Evolutionary conservation across 2,888 invertebrate genomes (phyloP), one percentile per base, ranked within the genome.

Genomic region (Napeogenes inachia): DNA sequence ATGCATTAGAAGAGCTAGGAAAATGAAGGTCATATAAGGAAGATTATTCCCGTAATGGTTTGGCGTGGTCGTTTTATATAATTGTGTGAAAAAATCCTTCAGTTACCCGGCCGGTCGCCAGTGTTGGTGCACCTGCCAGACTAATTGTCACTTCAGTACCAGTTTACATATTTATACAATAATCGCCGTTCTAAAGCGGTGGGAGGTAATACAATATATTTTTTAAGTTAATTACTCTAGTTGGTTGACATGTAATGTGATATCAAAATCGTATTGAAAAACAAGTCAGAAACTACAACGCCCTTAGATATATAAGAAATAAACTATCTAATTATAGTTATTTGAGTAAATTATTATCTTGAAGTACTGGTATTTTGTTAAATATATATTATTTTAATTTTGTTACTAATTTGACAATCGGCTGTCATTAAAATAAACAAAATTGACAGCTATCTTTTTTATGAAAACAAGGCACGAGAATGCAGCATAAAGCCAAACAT

Each of bases 21-120:
- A 63, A 74, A 80, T 79, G 82, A 87, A 88, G 87, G 87, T 87
- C 87, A 82, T 77, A 71, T 69, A 72, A 71, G 72, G 76, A 71
- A 72, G 78, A 74, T 76, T 71, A 69, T 74, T 75, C 71, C 77
- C 72, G 71, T 74, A 70, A 76, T 70, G 73, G 70, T 75, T 81
- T 80, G 80, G 85, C 84, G 85, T 87, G 86, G 85, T 81, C 79
- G 81, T 79, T 79, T 84, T 84, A 80, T 84, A 83, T 84, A 84
- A 82, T 85, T 87, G 84, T 79, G 80, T 78, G 54, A 61, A 79
- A 79, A 82, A 80, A 85, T 85, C 79, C 73, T 67, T 71, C 71
- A 71, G 69, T 71, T 70, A 69, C 80, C 87, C 82, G 79, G 84
- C 86, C 85, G 86, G 85, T 77, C 56, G 62, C 70, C 71, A 71